These are phyloP conservation scores for Neodiprion lecontei DNA, from an alignment of 1,140 invertebrate species.

Conservation along the genomic window DNA sequence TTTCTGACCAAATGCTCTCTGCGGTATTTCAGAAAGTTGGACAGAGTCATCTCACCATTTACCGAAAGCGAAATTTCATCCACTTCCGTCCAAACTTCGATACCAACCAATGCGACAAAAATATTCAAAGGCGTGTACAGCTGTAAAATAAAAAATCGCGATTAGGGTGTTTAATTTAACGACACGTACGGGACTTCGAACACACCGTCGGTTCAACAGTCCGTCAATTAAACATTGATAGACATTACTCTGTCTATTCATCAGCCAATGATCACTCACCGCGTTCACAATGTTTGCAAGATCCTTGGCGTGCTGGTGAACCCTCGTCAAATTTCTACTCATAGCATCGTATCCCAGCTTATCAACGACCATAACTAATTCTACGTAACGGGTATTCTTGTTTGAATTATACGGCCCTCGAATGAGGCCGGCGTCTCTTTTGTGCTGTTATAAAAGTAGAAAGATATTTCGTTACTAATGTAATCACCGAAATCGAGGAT, in stretches of 20 bases:
- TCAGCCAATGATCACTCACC: conserved; percentile 67
- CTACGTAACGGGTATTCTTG: conserved; percentile 86
- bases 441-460: conserved; percentile 64
- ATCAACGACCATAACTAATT: conserved; percentile 92
- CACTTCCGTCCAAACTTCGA: conserved; percentile 89
- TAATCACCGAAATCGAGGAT: conserved; percentile 18
- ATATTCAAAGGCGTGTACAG: conserved; percentile 93
- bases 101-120: conserved; percentile 92
- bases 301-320: conserved; percentile 84
- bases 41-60: conserved; percentile 87
- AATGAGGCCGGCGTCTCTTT: conserved; percentile 70
- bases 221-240: no score
- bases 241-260: no score
- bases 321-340: conserved; percentile 71
- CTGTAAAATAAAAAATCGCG: conserved; percentile 62
- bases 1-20: conserved; percentile 77
- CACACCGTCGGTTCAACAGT: no score
- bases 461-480: conserved; percentile 19
- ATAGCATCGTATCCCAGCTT: conserved; percentile 80
- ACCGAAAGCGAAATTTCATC: conserved; percentile 83
- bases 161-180: no score
- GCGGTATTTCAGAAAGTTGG: conserved; percentile 89
- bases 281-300: conserved; percentile 96
- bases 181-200: no score
- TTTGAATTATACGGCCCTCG: conserved; percentile 89